A percentile compares a stretch with the other conserved stretches of the same genome.
Conservation (phyloP, 1,140 invertebrate genomes). For the Daktulosphaira vitifoliae region DNA sequence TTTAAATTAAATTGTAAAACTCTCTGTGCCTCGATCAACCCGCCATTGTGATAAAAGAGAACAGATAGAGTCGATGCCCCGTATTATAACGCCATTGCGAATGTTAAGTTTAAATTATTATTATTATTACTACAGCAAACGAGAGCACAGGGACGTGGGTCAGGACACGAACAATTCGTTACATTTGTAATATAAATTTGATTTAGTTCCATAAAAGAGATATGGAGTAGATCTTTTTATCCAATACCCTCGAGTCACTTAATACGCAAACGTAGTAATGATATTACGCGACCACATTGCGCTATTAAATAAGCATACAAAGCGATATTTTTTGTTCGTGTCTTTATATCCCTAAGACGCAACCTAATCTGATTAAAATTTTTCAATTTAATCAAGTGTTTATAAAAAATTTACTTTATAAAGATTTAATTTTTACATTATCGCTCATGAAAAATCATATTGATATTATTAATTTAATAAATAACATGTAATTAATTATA, state of each 20-base stretch:
- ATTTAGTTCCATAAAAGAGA: conserved; percentile 19
- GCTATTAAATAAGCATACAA: background rate
- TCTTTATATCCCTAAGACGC: too few species aligned
- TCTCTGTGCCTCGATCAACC: background rate
- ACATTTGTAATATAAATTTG: conserved; percentile 7
- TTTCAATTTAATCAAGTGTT: too few species aligned
- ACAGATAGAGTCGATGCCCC: background rate
- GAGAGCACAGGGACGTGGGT: background rate
- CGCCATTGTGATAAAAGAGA: background rate
- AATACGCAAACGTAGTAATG: background rate
- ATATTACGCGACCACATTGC: background rate
- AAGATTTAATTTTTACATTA: too few species aligned
- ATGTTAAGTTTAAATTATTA: conserved; percentile 6
- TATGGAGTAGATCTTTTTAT: background rate
- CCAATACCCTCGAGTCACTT: background rate
- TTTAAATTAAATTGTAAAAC: conserved; percentile 30
- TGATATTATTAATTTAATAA: too few species aligned
- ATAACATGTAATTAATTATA: too few species aligned
- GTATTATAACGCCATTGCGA: conserved; percentile 6
- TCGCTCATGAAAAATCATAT: too few species aligned
- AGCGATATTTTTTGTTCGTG: conserved; percentile 6
- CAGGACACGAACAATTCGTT: conserved; percentile 4
- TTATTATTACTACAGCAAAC: conserved; percentile 19
- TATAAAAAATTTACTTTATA: too few species aligned
- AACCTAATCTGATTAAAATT: too few species aligned